Evolutionary conservation across 2,797 vertebrate genomes (phyloP), one percentile per base, ranked within the genome.

Genomic region (Pelodytes ibericus): DNA sequence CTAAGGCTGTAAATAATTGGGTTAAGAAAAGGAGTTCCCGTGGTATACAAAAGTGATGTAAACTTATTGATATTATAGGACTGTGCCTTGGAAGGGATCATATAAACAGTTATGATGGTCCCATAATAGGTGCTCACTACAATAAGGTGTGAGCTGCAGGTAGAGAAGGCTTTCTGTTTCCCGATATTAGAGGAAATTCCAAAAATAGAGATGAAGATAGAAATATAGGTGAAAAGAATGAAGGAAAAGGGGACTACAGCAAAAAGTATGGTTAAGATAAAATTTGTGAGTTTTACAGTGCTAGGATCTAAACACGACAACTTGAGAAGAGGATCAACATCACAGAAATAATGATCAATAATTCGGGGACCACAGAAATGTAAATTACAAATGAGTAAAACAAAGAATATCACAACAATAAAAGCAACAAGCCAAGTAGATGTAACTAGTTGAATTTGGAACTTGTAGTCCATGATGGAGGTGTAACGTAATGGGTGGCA

Each of bases 281-380:
- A 3, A 1, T 51, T 13, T 63, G 31, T 29, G 10, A 30, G 13
- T 30, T 72, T 3, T 18, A 72, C 13, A 11, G 26, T 25, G 4
- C 8, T 24, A 4, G 44, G 49, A n/a, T 72, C 70, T 18, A 59
- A 72, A 39, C 70, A 72, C 11, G 70, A 62, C 16, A 72, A 11
- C n/a, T 72, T 13, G 13, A 51, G 2, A 11, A 72, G 11, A 0
- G 70, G 70, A 33, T 47, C 20, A 18, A 72, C 20, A 47, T 72
- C 70, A 72, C 70, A 72, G 27, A 62, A 72, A 4, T 51, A 62
- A 36, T 72, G 58, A 22, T 72, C 39, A 30, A 72, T 72, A 13
- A 20, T n/a, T 6, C 62, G 49, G 7, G 70, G 58, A 8, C 41
- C 58, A 24, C 70, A 72, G 24, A 53, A 72, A 0, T 51, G n/a